Evolutionary conservation across 2,797 vertebrate genomes (phyloP).

Genomic region (Paratrypauchen microcephalus): DNA sequence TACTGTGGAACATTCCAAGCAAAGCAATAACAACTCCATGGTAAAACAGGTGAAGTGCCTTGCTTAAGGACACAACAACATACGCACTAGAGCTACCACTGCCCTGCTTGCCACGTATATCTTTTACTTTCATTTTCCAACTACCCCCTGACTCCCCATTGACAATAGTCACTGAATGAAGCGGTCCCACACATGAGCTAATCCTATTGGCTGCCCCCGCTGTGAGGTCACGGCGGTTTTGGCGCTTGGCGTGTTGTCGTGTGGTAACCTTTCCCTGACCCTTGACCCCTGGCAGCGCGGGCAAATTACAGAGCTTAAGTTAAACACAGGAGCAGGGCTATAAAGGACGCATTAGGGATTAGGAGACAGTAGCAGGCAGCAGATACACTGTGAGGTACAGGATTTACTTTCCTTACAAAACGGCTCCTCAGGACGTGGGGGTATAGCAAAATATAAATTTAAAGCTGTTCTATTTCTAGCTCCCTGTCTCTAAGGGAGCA

Average conservation of each 20-base stretch:
- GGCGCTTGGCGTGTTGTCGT: conserved; percentile 15
- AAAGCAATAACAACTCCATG: too few species aligned
- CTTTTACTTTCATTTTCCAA: not conserved
- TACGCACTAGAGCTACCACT: too few species aligned
- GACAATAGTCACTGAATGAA: not conserved
- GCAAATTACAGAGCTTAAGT: conserved; percentile 39
- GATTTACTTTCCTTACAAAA: too few species aligned
- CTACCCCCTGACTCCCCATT: not conserved
- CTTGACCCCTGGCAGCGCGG: conserved; percentile 18
- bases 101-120: too few species aligned
- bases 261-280: conserved; percentile 9
- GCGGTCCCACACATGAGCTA: conserved; percentile 5
- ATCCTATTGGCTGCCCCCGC: conserved; percentile 21
- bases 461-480: too few species aligned
- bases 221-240: conserved; percentile 17
- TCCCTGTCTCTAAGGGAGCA: too few species aligned
- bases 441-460: too few species aligned
- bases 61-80: too few species aligned
- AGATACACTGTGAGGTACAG: not conserved
- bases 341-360: not conserved
- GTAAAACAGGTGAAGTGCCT: too few species aligned
- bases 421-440: too few species aligned
- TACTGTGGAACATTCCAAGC: too few species aligned
- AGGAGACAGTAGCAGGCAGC: not conserved
- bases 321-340: conserved; percentile 16